These are phyloP conservation scores for Drosophila eohydei DNA, from an alignment of 2,888 invertebrate genomes.

Conservation along the genomic window DNA sequence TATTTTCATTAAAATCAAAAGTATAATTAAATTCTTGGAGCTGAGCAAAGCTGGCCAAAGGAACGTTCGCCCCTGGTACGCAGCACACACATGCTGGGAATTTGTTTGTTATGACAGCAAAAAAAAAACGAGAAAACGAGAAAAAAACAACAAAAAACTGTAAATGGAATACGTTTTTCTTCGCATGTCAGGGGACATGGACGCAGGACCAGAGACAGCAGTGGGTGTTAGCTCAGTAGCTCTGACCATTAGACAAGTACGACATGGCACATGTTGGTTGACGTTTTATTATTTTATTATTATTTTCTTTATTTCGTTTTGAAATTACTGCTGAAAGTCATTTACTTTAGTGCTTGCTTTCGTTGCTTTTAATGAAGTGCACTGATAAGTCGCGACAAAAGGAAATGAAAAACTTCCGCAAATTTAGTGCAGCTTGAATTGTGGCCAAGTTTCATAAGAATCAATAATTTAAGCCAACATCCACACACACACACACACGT, in stretches of 20 bases:
- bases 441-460: constrained; percentile 47
- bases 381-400: constrained; percentile 39
- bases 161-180: constrained; percentile 44
- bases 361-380: constrained; percentile 57
- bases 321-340: constrained; percentile 48
- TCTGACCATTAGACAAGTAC: constrained; percentile 50
- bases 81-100: constrained; percentile 64
- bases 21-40: constrained; percentile 72
- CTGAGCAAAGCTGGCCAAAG: constrained; percentile 47
- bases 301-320: constrained; percentile 24
- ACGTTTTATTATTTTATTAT: constrained; percentile 13
- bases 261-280: constrained; percentile 34
- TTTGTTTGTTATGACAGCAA: constrained; percentile 73
- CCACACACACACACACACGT: constrained; percentile 1
- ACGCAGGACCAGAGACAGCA: background rate
- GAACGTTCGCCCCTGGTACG: constrained; percentile 20
- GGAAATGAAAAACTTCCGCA: constrained; percentile 14
- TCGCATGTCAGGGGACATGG: constrained; percentile 34
- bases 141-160: constrained; percentile 29
- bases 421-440: constrained; percentile 20
- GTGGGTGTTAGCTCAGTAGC: constrained; percentile 12
- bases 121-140: constrained; percentile 10
- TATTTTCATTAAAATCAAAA: constrained; percentile 74
- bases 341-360: constrained; percentile 41
- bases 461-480: constrained; percentile 52